Percentiles rank a stretch among this genome's conserved stretches.
phyloP scores from a whole-genome alignment of 2,888 invertebrate genomes.

The Cheilosia impressa region DNA sequence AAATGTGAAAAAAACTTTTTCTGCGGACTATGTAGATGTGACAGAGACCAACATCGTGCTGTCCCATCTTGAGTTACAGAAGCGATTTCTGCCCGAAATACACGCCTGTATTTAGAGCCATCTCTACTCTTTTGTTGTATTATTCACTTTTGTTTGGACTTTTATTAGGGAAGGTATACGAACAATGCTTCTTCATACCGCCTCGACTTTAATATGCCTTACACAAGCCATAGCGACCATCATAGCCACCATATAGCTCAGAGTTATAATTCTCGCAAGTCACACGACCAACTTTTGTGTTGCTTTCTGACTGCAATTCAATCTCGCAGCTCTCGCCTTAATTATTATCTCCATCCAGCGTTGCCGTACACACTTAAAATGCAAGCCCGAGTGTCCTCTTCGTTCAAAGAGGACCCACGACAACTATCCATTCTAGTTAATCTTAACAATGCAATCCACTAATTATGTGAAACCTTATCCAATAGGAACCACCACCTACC shows the following conservation, averaged over 20 bases:
- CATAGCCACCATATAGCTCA: background rate
- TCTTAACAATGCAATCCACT: conserved; percentile 72
- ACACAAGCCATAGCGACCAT: background rate
- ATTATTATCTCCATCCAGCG: conserved; percentile 25
- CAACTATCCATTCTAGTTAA: conserved; percentile 65
- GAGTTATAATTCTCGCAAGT: background rate
- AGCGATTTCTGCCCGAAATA: background rate
- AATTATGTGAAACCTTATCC: conserved; percentile 68
- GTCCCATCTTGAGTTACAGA: too few relatives aligned
- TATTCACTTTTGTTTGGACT: too few relatives aligned
- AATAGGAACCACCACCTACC: conserved; percentile 6
- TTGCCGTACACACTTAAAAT: conserved; percentile 13
- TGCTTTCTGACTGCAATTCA: conserved; percentile 35
- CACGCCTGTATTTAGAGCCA: too few relatives aligned
- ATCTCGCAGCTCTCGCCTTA: conserved; percentile 27
- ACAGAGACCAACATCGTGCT: too few relatives aligned
- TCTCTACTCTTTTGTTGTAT: too few relatives aligned
- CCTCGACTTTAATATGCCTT: background rate
- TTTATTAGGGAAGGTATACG: too few relatives aligned
- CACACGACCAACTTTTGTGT: background rate
- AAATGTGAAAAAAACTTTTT: too few relatives aligned
- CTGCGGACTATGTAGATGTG: too few relatives aligned
- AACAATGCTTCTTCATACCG: too few relatives aligned
- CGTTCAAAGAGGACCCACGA: conserved; percentile 4
- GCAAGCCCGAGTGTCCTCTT: conserved; percentile 19